A percentile compares a stretch with the other conserved stretches of the same genome.
Conservation (phyloP, 2,888 invertebrate species). For the Sphaerophoria rueppellii region DNA sequence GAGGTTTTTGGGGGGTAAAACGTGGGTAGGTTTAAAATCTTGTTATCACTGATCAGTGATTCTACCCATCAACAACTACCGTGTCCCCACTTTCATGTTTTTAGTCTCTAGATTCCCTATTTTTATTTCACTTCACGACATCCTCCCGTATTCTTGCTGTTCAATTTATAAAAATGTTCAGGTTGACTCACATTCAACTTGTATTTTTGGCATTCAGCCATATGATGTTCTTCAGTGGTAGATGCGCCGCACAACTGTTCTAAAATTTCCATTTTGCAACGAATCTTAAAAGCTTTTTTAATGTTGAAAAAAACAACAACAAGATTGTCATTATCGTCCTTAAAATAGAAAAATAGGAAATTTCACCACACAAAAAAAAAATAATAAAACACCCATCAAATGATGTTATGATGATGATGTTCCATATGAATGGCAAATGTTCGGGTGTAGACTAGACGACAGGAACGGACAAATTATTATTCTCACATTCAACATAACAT, state of each 20-base stretch:
- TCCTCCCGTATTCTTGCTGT: slow-evolving; percentile 12
- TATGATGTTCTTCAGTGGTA: slow-evolving; percentile 18
- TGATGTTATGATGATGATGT: too few relatives aligned
- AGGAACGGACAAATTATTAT: slow-evolving; percentile 12
- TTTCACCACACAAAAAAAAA: too few relatives aligned
- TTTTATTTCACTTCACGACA: slow-evolving; percentile 12
- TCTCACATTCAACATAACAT: not conserved
- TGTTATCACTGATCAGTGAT: too few relatives aligned
- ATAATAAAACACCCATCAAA: too few relatives aligned
- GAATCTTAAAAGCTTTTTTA: too few relatives aligned
- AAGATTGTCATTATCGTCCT: too few relatives aligned
- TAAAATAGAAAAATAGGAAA: too few relatives aligned
- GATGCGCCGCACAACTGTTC: slow-evolving; percentile 25
- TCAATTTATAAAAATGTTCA: slow-evolving; percentile 28
- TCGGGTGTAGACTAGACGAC: slow-evolving; percentile 10
- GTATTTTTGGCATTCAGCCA: slow-evolving; percentile 58
- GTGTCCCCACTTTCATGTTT: not conserved
- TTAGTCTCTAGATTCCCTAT: slow-evolving; percentile 3
- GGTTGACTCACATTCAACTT: slow-evolving; percentile 32
- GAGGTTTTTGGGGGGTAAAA: too few relatives aligned
- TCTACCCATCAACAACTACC: not conserved
- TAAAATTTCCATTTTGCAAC: too few relatives aligned
- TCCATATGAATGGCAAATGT: too few relatives aligned
- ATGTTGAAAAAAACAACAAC: too few relatives aligned
- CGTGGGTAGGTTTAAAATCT: too few relatives aligned